A percentile compares a stretch with the other conserved stretches of the same genome.
Evolutionary conservation across 2,888 invertebrate species (phyloP).

Genomic region (Serrognathus titanus): DNA sequence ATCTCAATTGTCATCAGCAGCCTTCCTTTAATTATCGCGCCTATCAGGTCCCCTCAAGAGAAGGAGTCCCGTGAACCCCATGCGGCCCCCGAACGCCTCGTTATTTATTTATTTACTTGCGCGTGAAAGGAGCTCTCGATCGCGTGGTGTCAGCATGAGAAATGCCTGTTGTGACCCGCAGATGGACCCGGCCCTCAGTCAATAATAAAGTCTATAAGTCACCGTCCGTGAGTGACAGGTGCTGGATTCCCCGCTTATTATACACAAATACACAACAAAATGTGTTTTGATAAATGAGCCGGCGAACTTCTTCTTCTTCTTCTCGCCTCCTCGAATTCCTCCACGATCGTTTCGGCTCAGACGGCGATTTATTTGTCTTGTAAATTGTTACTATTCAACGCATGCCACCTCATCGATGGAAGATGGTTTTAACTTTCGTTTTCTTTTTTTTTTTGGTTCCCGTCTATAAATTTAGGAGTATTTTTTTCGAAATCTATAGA

Average conservation of each 20-base stretch:
- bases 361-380: not conserved
- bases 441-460: too few relatives aligned
- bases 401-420: too few relatives aligned
- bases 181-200: conserved; percentile 18
- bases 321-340: conserved; percentile 2
- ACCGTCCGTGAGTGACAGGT: conserved; percentile 27
- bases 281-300: conserved; percentile 27
- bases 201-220: conserved; percentile 31
- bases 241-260: conserved; percentile 24
- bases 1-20: too few relatives aligned
- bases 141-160: conserved; percentile 23
- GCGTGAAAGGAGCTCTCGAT: not conserved
- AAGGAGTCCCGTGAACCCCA: not conserved
- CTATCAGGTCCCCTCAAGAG: too few relatives aligned
- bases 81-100: not conserved
- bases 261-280: conserved; percentile 22
- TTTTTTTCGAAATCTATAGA: too few relatives aligned
- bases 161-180: conserved; percentile 24
- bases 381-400: not conserved
- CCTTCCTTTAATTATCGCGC: too few relatives aligned
- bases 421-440: too few relatives aligned
- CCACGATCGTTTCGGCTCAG: not conserved
- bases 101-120: conserved; percentile 1
- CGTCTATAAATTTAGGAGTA: too few relatives aligned
- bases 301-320: conserved; percentile 3